Base-by-base conservation (phyloP, 2,797 vertebrate genomes). In the Octomys mimax region DNA sequence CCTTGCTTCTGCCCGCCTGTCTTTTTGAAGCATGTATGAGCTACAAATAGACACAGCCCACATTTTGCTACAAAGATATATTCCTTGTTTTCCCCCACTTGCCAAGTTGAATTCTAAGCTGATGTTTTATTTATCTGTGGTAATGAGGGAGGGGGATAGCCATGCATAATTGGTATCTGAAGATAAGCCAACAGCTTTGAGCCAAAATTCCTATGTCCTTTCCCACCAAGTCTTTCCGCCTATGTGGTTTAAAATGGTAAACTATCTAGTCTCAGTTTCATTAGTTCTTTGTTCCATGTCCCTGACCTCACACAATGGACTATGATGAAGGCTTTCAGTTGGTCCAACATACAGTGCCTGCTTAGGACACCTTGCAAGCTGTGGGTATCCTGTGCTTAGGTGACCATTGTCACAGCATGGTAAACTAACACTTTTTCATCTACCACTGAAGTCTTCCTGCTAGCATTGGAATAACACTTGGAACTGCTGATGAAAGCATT, bases 81-180 rank as follows among this genome's bases (percentile, higher is more conserved):
- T 85, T 75, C 81, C 85, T 84, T 95, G 93, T 89, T 90, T 92
- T 75, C 87, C 70, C 68, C 52, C 66, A 21, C 61, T 94, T 89
- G 78, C 85, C 93, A 96, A 83, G 62, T 6, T 77, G 93, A 95
- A 82, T 87, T 92, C 92, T 39, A 91, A 90, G 92, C 77, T 93
- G 94, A 83, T 92, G 64, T 93, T 92, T 81, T 91, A 90, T 92
- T 91, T 96, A 82, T 89, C 49, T 79, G 77, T 85, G 78, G 89
- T 82, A 91, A 89, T 19, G 73, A 95, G 52, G 90, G 68, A 61
- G 19, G 26, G 46, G 79, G 91, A 71, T 86, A 62, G 85, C 68
- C 62, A 71, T 86, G 87, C 26, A 83, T 94, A 93, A 93, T 71
- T 93, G 36, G 90, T 87, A 93, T 81, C 85, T 90, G 85, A 93